Evolutionary conservation across 2,797 vertebrate species (phyloP).

Genomic region (Clarias platycephalus): DNA sequence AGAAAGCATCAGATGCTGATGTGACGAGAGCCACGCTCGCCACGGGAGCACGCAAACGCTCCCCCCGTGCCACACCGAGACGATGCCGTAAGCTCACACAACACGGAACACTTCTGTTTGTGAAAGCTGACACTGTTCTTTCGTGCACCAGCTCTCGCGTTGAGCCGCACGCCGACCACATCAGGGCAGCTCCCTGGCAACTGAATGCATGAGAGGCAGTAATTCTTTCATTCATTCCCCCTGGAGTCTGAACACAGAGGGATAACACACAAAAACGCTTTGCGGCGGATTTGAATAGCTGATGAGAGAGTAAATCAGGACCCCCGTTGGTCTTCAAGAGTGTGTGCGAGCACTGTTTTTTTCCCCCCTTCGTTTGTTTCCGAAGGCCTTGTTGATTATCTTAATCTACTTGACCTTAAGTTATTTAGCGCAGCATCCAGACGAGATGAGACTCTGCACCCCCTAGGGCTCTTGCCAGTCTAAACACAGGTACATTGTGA

Average conservation of each 20-base stretch:
- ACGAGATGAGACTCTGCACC: slow-evolving; percentile 46
- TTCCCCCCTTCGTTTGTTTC: slow-evolving; percentile 50
- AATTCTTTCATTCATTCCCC: slow-evolving; percentile 52
- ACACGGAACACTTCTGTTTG: background rate
- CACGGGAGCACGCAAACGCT: background rate
- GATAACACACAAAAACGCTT: slow-evolving; percentile 56
- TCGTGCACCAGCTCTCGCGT: background rate
- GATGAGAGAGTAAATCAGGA: slow-evolving; percentile 58
- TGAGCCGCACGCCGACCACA: slow-evolving; percentile 37
- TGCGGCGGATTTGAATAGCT: slow-evolving; percentile 62
- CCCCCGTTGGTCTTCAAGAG: slow-evolving; percentile 55
- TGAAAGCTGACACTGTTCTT: background rate
- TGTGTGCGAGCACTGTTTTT: slow-evolving; percentile 26
- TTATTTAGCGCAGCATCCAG: slow-evolving; percentile 59
- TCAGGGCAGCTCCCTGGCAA: slow-evolving; percentile 58
- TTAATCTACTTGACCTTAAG: slow-evolving; percentile 64
- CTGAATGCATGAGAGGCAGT: slow-evolving; percentile 47
- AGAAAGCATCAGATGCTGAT: background rate
- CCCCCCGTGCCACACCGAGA: background rate
- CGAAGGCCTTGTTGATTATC: slow-evolving; percentile 61
- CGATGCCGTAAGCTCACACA: background rate
- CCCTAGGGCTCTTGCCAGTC: slow-evolving; percentile 53
- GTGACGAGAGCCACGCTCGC: background rate
- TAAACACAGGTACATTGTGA: slow-evolving; percentile 51
- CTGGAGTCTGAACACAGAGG: slow-evolving; percentile 57